Percentiles rank a stretch among this genome's conserved stretches.
Conservation (phyloP, 2,113 vertebrate genomes). For the Heteronetta atricapilla region DNA sequence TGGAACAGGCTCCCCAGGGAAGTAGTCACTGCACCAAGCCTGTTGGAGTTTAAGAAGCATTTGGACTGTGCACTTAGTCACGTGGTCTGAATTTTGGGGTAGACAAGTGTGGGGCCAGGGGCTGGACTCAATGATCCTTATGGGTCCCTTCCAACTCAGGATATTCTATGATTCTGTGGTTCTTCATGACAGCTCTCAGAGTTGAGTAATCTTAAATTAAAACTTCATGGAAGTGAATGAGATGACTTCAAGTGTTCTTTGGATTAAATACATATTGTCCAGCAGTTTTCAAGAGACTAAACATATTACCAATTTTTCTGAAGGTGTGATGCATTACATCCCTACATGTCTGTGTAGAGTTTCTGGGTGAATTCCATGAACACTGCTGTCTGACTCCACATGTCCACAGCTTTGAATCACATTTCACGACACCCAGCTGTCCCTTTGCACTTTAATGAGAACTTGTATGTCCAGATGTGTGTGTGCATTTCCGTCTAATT, state of each 20-base stretch:
- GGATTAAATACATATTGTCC: neutral
- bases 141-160: too few relatives aligned
- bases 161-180: too few relatives aligned
- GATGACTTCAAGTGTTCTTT: neutral
- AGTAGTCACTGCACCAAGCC: too few relatives aligned
- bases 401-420: neutral
- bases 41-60: too few relatives aligned
- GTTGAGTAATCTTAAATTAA: neutral
- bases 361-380: neutral
- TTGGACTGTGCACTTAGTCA: too few relatives aligned
- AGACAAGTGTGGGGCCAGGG: too few relatives aligned
- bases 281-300: neutral
- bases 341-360: neutral
- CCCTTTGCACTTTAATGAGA: neutral
- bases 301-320: neutral
- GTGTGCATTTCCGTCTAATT: neutral
- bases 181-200: neutral
- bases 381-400: neutral
- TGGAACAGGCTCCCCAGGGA: too few relatives aligned
- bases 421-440: neutral
- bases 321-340: neutral
- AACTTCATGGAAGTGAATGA: neutral
- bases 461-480: neutral
- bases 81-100: too few relatives aligned
- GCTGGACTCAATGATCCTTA: too few relatives aligned